A percentile compares a stretch with the other conserved stretches of the same genome.
These are phyloP conservation scores for Nycticebus coucang DNA, from an alignment of 2,113 vertebrate species.

Conservation along the genomic window DNA sequence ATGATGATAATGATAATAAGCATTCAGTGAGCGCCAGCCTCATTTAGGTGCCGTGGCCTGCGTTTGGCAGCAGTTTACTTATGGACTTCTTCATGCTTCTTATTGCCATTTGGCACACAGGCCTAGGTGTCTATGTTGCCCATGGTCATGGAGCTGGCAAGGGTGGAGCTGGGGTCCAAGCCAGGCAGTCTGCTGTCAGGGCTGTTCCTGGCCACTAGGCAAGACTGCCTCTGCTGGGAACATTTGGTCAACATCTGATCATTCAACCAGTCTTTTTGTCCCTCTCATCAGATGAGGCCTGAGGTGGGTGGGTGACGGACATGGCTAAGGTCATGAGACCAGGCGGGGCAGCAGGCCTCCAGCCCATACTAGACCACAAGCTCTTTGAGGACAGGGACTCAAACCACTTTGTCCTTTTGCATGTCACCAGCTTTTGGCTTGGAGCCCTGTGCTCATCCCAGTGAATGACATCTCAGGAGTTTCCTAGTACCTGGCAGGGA, in stretches of 20 bases:
- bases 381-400: background rate
- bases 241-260: rapidly evolving
- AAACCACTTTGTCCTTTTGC: background rate
- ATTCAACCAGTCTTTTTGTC: background rate
- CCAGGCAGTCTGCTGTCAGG: background rate
- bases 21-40: background rate
- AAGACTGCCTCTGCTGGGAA: background rate
- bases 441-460: background rate
- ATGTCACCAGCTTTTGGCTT: background rate
- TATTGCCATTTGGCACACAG: background rate
- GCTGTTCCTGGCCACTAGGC: background rate
- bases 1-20: background rate
- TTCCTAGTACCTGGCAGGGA: background rate
- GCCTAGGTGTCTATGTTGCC: too few species aligned
- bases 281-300: background rate
- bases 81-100: background rate
- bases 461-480: background rate
- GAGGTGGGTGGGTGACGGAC: background rate
- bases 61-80: background rate
- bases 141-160: rapidly evolving
- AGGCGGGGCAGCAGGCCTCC: background rate
- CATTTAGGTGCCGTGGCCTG: background rate
- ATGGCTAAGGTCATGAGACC: background rate
- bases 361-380: too few species aligned
- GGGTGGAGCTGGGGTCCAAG: background rate